These are phyloP conservation scores for Hoplodrina blanda DNA, from an alignment of 2,888 invertebrate genomes.

Conservation along the genomic window DNA sequence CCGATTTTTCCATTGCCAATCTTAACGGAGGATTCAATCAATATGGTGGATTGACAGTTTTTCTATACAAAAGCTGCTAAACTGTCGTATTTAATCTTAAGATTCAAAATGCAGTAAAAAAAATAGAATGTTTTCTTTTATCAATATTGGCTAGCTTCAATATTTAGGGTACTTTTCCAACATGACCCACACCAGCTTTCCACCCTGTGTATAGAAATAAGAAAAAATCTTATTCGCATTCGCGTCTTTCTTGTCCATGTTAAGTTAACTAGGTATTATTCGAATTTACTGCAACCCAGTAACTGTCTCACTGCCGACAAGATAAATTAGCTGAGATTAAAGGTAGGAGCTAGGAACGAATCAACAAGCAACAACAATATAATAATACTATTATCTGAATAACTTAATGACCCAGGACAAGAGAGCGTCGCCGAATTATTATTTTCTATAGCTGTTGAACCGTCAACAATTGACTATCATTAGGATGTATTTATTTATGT, in stretches of 20 bases:
- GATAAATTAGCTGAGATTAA: background rate
- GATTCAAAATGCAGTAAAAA: too few species aligned
- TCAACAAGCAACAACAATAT: background rate
- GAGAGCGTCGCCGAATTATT: background rate
- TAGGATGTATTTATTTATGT: background rate
- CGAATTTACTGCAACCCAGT: conserved; percentile 8
- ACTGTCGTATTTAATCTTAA: too few species aligned
- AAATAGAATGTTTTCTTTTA: too few species aligned
- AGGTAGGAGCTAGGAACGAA: background rate
- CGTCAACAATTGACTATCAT: background rate
- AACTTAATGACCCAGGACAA: background rate
- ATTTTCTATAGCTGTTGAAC: background rate
- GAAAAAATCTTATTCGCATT: background rate
- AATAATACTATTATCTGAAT: background rate
- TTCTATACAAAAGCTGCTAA: too few species aligned
- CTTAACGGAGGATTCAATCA: too few species aligned
- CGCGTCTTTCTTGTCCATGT: background rate
- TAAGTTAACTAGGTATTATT: conserved; percentile 1
- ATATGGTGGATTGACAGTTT: too few species aligned
- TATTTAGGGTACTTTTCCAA: too few species aligned
- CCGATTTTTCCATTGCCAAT: too few species aligned
- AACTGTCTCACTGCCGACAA: conserved; percentile 10
- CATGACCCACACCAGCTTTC: too few species aligned
- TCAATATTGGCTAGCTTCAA: too few species aligned
- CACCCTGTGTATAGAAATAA: background rate